Conservation (phyloP, 2,888 invertebrate genomes). For the Meteorus cinctellus region DNA sequence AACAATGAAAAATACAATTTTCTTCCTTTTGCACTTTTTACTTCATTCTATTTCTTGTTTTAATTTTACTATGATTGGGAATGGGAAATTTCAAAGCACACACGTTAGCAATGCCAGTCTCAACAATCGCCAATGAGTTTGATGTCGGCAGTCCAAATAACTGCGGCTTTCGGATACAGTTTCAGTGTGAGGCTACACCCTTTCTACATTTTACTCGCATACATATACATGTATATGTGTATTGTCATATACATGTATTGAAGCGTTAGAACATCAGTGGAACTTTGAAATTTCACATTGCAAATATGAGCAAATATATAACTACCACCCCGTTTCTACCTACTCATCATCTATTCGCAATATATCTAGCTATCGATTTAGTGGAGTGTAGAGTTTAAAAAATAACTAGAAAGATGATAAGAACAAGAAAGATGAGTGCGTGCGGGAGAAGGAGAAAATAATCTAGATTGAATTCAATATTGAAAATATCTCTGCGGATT, state of each 20-base stretch:
- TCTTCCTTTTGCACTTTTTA: conserved; percentile 24
- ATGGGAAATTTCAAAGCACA: conserved; percentile 28
- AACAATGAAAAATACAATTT: conserved; percentile 31
- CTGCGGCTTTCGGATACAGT: conserved; percentile 25
- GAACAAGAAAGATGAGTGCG: background rate
- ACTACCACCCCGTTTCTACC: background rate
- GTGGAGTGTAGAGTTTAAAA: background rate
- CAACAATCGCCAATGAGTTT: conserved; percentile 20
- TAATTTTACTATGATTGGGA: conserved; percentile 20
- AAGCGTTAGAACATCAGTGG: background rate
- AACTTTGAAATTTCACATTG: conserved; percentile 26
- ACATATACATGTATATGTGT: background rate
- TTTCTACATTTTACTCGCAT: background rate
- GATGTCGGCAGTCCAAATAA: background rate
- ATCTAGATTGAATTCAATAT: too few relatives aligned
- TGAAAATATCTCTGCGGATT: too few relatives aligned
- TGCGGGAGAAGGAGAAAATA: too few relatives aligned
- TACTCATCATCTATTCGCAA: background rate
- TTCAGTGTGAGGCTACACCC: background rate
- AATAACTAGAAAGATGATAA: background rate
- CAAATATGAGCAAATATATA: background rate
- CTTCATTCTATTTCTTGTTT: conserved; percentile 41
- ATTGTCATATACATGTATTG: background rate
- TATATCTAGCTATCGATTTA: background rate
- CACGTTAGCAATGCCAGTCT: conserved; percentile 3